A percentile compares a stretch with the other conserved stretches of the same genome.
phyloP scores from a whole-genome alignment of 2,797 vertebrate species.

The Meriones psammophilus region DNA sequence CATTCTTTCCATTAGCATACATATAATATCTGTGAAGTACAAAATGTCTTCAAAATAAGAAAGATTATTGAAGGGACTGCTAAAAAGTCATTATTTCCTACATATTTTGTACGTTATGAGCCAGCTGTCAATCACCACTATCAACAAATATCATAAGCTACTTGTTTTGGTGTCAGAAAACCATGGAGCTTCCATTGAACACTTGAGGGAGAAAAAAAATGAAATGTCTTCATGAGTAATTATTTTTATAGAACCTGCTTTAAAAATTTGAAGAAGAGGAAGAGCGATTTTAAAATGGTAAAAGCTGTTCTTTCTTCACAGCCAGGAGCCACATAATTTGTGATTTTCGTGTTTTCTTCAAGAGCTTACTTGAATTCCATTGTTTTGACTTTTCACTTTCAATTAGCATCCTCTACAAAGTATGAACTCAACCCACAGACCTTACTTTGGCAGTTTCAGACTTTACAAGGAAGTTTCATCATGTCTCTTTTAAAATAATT shows the following conservation, averaged over 20 bases:
- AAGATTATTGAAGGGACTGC: not conserved
- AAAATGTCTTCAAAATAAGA: not conserved
- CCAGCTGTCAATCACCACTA: slow-evolving; percentile 55
- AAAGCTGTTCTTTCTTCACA: slow-evolving; percentile 45
- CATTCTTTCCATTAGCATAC: not conserved
- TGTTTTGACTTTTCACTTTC: slow-evolving; percentile 80
- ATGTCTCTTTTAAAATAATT: slow-evolving; percentile 73
- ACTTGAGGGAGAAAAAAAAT: not conserved
- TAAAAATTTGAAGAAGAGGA: slow-evolving; percentile 59
- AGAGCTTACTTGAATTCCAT: slow-evolving; percentile 69
- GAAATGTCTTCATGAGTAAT: slow-evolving; percentile 53
- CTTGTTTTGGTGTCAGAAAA: slow-evolving; percentile 62
- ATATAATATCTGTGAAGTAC: not conserved
- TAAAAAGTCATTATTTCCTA: slow-evolving; percentile 22
- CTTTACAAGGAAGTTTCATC: slow-evolving; percentile 70
- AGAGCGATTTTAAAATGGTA: slow-evolving; percentile 38
- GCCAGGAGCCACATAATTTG: not conserved
- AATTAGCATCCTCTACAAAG: slow-evolving; percentile 78
- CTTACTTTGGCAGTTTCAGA: slow-evolving; percentile 64
- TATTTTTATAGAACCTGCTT: slow-evolving; percentile 59
- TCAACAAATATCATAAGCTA: slow-evolving; percentile 58
- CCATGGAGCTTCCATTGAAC: not conserved
- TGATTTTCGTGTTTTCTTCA: slow-evolving; percentile 70
- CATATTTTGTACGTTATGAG: slow-evolving; percentile 48
- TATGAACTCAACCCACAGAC: slow-evolving; percentile 75